Evolutionary conservation across 1,140 invertebrate genomes (phyloP), one percentile per base, ranked within the genome.

Genomic region (Vollenhovia emeryi): DNA sequence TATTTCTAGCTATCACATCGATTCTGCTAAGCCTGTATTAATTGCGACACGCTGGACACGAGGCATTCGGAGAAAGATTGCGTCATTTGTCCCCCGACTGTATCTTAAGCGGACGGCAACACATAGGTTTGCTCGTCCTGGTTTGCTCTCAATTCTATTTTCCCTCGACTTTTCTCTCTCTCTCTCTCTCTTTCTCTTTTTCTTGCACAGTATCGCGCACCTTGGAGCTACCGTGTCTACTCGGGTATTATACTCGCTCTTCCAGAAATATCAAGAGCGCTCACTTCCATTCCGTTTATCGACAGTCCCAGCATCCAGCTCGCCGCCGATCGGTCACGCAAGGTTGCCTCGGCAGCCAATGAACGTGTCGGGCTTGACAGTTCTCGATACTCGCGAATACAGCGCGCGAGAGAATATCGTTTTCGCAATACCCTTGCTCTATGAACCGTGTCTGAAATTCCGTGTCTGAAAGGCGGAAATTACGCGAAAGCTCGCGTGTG

Each of bases 281-380:
- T 24, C 43, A 48, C 33, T 48, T 69, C 36, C 48, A 71, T 69
- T n/a, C 7, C 78, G 64, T 80, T 80, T 80, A 80, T 80, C 64
- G 78, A 80, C 78, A 80, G 78, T 69, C 50, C 43, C 78, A 71
- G 78, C 48, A 80, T 71, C 78, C 64, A 68, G 33, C 33, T 27
- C 45, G 33, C 75, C 48, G n/a, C 43, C 75, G 36, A 80, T 80
- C 64, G 78, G 78, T 80, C 78, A 69, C 76, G 62, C 76, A 40
- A 68, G 62, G 55, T 62, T 76, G 50, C 50, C 24, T 45, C 36
- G 30, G 21, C 33, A 69, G 62, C 62, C 78, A 80, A 80, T 71
- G 64, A 80, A 80, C 48, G 78, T 50, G 60, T 79, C 75, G 48
- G 40, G 33, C 33, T 80, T 71, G 78, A 80, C 78, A 48, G 62